Evolutionary conservation across 2,113 vertebrate genomes (phyloP), one percentile per base, ranked within the genome.

Genomic region (Nanorana parkeri): DNA sequence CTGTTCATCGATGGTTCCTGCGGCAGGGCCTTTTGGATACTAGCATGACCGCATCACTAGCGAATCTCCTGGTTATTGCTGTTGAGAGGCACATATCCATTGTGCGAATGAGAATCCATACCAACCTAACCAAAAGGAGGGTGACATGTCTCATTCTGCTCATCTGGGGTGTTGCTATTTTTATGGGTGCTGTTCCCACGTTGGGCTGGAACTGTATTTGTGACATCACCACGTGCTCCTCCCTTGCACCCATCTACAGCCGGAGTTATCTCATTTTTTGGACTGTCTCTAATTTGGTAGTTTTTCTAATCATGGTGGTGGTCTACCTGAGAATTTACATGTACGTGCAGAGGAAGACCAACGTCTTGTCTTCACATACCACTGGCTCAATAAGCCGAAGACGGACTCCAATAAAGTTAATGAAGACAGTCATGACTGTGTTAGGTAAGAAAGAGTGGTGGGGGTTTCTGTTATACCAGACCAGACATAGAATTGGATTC

Each of bases 121-220:
- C 96, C 88, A 99, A 97, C 78, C 91, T 99, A 85, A 98, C 96
- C 0, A 99, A 96, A 86, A 94, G 96, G 80, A 93, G 98, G 80
- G 98, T 99, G 88, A 97, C 94, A 0, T 90, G 97, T 85, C 92
- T 99, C 68, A 99, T 99, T 5, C 85, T 95, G 80, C 89, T 94
- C 0, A 94, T 97, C 83, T 99, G 98, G 98, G 94, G 88, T 41
- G 90, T 97, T 17, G 97, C 98, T 2, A 95, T 98, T 86, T 95
- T 98, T 83, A 97, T 99, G 97, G 97, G 96, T 0, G 92, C 97
- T 0, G 95, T 99, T 80, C 98, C 98, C 15, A 97, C 95, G 0
- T 84, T 99, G 84, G 98, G 97, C 41, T 99, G 98, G 98, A 97
- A 99, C 88, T 99, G 98, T 85, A 94, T 99, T 83, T 99, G 98